phyloP scores from a whole-genome alignment of 2,797 vertebrate species.

The Chanos chanos region DNA sequence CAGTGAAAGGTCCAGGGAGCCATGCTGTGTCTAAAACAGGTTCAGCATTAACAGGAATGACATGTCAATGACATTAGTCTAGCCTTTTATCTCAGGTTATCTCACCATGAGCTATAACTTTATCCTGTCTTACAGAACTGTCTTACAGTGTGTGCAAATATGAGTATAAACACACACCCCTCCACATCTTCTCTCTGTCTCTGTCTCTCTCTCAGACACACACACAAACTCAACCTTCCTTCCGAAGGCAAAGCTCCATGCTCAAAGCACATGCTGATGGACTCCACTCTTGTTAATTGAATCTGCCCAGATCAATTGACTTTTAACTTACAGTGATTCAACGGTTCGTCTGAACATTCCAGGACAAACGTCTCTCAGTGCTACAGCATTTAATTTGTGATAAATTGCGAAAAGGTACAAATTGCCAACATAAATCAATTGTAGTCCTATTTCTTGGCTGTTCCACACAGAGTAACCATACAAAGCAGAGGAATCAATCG shows the following conservation, averaged over 20 bases:
- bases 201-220: not conserved
- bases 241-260: conserved; percentile 18
- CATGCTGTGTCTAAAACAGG: conserved; percentile 3
- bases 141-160: not conserved
- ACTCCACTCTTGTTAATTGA: conserved; percentile 26
- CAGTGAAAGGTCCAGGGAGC: conserved; percentile 22
- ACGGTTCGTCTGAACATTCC: conserved; percentile 2
- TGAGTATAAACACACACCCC: not conserved
- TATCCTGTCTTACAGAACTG: not conserved
- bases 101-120: no score
- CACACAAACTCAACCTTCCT: conserved; percentile 14
- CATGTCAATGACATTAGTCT: conserved; percentile 6
- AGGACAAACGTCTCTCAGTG: no score
- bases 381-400: no score
- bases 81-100: no score
- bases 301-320: conserved; percentile 18
- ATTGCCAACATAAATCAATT: no score
- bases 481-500: no score
- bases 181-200: not conserved
- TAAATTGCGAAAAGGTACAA: no score
- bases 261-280: conserved; percentile 25
- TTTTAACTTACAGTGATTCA: conserved; percentile 13
- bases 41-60: not conserved
- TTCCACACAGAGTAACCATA: no score
- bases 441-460: no score